Conservation (phyloP, 1,140 invertebrate species). For the Caenorhabditis remanei region DNA sequence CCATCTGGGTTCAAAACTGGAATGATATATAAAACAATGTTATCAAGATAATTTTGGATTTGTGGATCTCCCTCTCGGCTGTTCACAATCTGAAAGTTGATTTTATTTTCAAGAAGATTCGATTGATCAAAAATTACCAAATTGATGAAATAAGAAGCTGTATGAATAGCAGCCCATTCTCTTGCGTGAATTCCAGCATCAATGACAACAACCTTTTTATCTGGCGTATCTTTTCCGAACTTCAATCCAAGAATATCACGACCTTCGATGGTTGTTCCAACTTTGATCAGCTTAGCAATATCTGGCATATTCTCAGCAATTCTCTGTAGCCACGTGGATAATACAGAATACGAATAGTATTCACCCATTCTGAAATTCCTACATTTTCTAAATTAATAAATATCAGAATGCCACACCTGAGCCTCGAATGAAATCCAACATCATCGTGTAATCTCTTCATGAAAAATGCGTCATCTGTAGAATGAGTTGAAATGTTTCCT, state of each 20-base stretch:
- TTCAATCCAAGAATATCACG: constrained; percentile 68
- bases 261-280: constrained; percentile 68
- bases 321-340: constrained; percentile 67
- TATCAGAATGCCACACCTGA: background rate
- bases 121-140: constrained; percentile 60
- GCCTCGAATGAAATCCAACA: constrained; percentile 31
- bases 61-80: constrained; percentile 54
- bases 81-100: constrained; percentile 63
- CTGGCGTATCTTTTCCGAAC: constrained; percentile 59
- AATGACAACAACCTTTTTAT: constrained; percentile 71
- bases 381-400: background rate
- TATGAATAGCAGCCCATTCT: constrained; percentile 77
- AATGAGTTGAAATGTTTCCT: constrained; percentile 14
- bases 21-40: constrained; percentile 78
- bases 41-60: constrained; percentile 69
- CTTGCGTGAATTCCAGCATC: constrained; percentile 77
- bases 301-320: constrained; percentile 61
- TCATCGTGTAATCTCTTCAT: constrained; percentile 56
- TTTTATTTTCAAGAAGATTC: background rate
- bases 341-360: constrained; percentile 67
- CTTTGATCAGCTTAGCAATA: constrained; percentile 60
- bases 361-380: constrained; percentile 67
- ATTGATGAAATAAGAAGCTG: constrained; percentile 73
- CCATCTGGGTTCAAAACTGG: constrained; percentile 79
- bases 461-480: constrained; percentile 11